Percentiles rank a stretch among this genome's conserved stretches.
Conservation (phyloP, 2,113 vertebrate genomes). For the Glareola pratincola region DNA sequence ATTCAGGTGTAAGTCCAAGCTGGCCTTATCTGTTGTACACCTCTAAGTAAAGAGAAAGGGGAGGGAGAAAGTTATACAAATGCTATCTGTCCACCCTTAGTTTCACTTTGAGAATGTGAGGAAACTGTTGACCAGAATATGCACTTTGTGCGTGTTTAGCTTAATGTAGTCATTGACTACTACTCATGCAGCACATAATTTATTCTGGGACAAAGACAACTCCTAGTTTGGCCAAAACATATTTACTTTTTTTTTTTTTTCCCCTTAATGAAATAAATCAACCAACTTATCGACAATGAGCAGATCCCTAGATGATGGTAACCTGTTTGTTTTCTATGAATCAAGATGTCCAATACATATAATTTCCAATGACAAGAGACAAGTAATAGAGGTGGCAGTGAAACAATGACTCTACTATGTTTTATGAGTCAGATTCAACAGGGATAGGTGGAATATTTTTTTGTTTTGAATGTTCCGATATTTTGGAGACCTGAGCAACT, state of each 20-base stretch:
- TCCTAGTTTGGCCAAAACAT: not conserved
- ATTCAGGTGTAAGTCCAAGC: not conserved
- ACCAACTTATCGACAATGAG: not conserved
- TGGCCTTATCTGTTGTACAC: not conserved
- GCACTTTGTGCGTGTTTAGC: not conserved
- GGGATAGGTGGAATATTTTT: not conserved
- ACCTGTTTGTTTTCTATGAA: not conserved
- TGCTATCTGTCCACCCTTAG: not conserved
- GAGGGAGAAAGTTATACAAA: not conserved
- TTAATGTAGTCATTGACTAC: not conserved
- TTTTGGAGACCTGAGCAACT: not conserved
- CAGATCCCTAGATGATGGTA: not conserved
- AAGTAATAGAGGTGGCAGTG: not conserved
- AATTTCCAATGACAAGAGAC: not conserved
- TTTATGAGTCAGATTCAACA: not conserved
- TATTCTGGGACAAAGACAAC: not conserved
- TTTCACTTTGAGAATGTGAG: not conserved
- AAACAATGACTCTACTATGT: not conserved
- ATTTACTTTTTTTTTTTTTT: not conserved
- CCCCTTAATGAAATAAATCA: not conserved
- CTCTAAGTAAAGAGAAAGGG: not conserved
- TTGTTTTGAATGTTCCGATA: not conserved
- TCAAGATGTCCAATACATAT: not conserved
- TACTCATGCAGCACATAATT: not conserved
- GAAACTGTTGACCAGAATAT: not conserved